These are phyloP conservation scores for Myopa tessellatipennis DNA, from an alignment of 2,888 invertebrate genomes.

Conservation along the genomic window DNA sequence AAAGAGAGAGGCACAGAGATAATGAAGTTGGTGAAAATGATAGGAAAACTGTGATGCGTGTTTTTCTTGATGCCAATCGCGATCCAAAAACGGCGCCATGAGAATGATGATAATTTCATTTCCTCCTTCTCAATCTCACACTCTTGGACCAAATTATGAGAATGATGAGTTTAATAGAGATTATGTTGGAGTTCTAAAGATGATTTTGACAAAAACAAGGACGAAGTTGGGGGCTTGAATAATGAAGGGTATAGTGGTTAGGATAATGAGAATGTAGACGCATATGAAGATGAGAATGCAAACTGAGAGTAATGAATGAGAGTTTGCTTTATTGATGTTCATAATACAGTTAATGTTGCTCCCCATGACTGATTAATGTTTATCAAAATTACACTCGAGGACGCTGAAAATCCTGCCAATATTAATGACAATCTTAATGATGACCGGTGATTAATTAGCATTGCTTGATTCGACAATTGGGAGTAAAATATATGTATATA, in stretches of 20 bases:
- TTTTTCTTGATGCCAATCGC: too few species aligned
- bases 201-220: not conserved
- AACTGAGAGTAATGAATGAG: too few species aligned
- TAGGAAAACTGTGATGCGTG: not conserved
- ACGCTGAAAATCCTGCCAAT: not conserved
- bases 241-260: not conserved
- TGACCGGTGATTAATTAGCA: not conserved
- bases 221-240: not conserved
- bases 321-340: not conserved
- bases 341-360: not conserved
- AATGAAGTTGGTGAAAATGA: not conserved
- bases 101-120: too few species aligned
- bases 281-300: not conserved
- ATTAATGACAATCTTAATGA: not conserved
- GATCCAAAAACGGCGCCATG: too few species aligned
- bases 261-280: not conserved
- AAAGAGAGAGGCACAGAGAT: not conserved
- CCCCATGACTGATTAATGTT: not conserved
- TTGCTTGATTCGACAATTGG: too few species aligned
- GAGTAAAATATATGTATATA: too few species aligned
- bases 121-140: too few species aligned
- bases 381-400: not conserved
- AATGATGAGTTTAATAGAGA: too few species aligned
- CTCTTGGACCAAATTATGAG: too few species aligned
- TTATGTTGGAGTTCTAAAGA: not conserved